phyloP scores from a whole-genome alignment of 2,797 vertebrate species.

The Peromyscus eremicus region DNA sequence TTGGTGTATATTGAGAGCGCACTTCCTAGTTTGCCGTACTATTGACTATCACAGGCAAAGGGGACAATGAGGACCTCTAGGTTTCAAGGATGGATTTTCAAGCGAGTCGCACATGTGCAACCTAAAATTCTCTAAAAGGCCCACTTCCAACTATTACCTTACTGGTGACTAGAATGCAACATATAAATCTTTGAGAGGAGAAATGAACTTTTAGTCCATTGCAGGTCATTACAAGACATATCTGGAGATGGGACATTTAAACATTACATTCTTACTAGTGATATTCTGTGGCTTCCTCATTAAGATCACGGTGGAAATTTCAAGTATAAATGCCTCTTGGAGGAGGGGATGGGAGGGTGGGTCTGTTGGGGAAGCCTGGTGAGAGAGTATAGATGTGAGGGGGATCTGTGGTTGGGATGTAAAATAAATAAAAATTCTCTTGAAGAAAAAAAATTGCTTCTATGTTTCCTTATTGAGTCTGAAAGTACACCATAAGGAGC shows the following conservation, averaged over 20 bases:
- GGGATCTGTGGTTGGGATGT: too few species aligned
- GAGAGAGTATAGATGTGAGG: too few species aligned
- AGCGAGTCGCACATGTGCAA: too few species aligned
- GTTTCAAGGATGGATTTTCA: not conserved
- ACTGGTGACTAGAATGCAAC: not conserved
- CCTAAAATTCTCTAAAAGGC: not conserved
- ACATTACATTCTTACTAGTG: not conserved
- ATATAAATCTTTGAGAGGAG: not conserved
- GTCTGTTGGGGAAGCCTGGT: too few species aligned
- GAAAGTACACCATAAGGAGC: not conserved
- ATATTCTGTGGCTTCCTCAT: not conserved
- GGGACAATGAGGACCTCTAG: not conserved
- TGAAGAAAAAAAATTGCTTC: too few species aligned
- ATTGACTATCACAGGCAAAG: not conserved
- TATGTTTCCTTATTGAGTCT: not conserved
- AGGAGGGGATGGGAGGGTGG: too few species aligned
- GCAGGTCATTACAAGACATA: too few species aligned
- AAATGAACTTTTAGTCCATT: not conserved
- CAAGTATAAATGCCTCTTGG: not conserved
- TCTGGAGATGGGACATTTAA: not conserved
- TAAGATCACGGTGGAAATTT: not conserved
- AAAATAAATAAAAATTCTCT: too few species aligned
- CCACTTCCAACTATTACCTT: not conserved
- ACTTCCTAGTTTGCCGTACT: not conserved
- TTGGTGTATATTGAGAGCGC: not conserved